Evolutionary conservation across 2,888 invertebrate species (phyloP), one percentile per base, ranked within the genome.

Genomic region (Drosophila dives): DNA sequence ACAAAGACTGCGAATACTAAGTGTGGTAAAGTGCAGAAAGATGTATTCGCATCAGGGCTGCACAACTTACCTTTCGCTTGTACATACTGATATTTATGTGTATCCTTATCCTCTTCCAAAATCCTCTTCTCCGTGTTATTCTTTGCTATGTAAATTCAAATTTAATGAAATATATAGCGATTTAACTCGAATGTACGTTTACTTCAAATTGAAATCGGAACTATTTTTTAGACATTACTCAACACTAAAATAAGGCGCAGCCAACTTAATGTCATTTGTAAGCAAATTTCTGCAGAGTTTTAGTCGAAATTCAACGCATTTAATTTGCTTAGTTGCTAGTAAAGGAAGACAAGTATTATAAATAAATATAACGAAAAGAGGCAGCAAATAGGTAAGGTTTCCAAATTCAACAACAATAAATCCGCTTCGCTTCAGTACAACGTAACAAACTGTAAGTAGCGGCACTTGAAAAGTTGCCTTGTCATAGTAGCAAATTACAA

Each of bases 231-330:
- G 5, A 50, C 58, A 56, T 32, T 83, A 23, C 7, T 29, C 68
- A 84, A 67, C 86, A 84, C 83, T 75, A 36, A 42, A 59, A 42
- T 48, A 23, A 61, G 32, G 48, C 80, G 78, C 86, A 89, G 71
- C 90, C 83, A 90, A 90, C 82, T 88, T 90, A 80, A 75, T 84
- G 78, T 80, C 89, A 90, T 90, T 90, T 86, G 90, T 90, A 90
- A 90, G 90, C 90, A 90, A 90, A 88, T 86, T 88, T 75, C 66
- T 75, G 72, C 77, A 68, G 68, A 69, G 67, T 72, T 75, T 67
- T 68, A 2, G 64, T 76, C 73, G 38, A 81, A 72, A 76, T 69
- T 79, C 63, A 72, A 62, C 81, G 83, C 85, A 83, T 77, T 79
- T 74, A 71, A 64, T 64, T 79, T 70, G 65, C 36, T 72, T 71